phyloP scores from a whole-genome alignment of 1,140 invertebrate species.

The Melanaphis sacchari region DNA sequence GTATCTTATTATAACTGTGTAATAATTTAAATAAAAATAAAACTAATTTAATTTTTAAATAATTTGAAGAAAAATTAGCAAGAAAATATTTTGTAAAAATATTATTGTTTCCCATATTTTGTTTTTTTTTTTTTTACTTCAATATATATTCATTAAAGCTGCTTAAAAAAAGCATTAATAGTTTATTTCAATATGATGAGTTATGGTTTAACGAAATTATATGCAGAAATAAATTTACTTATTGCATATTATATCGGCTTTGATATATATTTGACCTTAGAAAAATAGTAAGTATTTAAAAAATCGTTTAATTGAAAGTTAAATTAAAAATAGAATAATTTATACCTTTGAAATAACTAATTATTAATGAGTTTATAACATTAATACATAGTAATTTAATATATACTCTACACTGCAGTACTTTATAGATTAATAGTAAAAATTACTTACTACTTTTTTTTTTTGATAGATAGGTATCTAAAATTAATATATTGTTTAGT shows the following conservation, averaged over 20 bases:
- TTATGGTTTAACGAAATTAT: neutral
- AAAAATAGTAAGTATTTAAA: neutral
- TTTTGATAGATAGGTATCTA: neutral
- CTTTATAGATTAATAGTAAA: too few relatives aligned
- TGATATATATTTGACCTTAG: neutral
- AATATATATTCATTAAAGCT: neutral
- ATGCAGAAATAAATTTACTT: neutral
- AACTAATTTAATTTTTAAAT: neutral
- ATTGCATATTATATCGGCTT: neutral
- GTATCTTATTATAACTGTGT: neutral
- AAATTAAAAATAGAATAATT: neutral
- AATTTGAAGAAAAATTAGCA: neutral
- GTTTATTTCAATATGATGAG: neutral
- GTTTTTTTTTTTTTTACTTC: too few relatives aligned
- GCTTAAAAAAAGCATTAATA: neutral
- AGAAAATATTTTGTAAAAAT: neutral
- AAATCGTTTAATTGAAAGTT: neutral
- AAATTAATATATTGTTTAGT: neutral
- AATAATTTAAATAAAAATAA: neutral
- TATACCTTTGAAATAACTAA: neutral
- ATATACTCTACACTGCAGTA: too few relatives aligned
- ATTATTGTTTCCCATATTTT: too few relatives aligned
- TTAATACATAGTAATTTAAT: too few relatives aligned
- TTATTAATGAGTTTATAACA: neutral
- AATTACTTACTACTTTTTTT: too few relatives aligned